Percentiles rank a stretch among this genome's conserved stretches.
These are phyloP conservation scores for Octomys mimax DNA, from an alignment of 2,797 vertebrate genomes.

Conservation along the genomic window DNA sequence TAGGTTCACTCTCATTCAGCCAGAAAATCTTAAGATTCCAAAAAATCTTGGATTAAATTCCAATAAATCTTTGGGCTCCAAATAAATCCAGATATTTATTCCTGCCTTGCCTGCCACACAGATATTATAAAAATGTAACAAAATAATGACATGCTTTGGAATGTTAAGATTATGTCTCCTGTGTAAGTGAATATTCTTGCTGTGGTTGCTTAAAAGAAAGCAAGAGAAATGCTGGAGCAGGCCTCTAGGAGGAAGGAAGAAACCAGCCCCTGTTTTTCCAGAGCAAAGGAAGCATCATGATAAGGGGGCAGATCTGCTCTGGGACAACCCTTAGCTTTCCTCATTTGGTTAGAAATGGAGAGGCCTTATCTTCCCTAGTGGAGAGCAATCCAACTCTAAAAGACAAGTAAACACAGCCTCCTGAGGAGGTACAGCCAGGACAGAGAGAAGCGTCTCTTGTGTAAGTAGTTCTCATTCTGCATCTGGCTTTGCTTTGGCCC, in stretches of 20 bases:
- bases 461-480: slow-evolving; percentile 31
- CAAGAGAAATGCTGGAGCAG: not conserved
- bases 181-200: not conserved
- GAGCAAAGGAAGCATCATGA: not conserved
- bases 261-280: not conserved
- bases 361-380: not conserved
- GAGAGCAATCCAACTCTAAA: slow-evolving; percentile 29
- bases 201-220: not conserved
- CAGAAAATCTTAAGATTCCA: slow-evolving; percentile 50
- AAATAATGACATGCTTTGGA: slow-evolving; percentile 27
- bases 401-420: slow-evolving; percentile 30
- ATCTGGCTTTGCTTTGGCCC: slow-evolving; percentile 33
- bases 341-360: slow-evolving; percentile 51
- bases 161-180: slow-evolving; percentile 53
- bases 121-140: slow-evolving; percentile 35
- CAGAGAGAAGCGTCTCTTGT: slow-evolving; percentile 21
- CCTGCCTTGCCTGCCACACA: slow-evolving; percentile 16
- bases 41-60: slow-evolving; percentile 52
- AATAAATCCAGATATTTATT: slow-evolving; percentile 68
- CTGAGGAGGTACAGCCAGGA: not conserved
- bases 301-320: not conserved
- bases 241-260: not conserved
- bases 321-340: slow-evolving; percentile 15
- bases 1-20: not conserved
- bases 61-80: slow-evolving; percentile 57